A percentile compares a stretch with the other conserved stretches of the same genome.
Evolutionary conservation across 1,140 invertebrate species (phyloP).

Genomic region (Drosophila littoralis): DNA sequence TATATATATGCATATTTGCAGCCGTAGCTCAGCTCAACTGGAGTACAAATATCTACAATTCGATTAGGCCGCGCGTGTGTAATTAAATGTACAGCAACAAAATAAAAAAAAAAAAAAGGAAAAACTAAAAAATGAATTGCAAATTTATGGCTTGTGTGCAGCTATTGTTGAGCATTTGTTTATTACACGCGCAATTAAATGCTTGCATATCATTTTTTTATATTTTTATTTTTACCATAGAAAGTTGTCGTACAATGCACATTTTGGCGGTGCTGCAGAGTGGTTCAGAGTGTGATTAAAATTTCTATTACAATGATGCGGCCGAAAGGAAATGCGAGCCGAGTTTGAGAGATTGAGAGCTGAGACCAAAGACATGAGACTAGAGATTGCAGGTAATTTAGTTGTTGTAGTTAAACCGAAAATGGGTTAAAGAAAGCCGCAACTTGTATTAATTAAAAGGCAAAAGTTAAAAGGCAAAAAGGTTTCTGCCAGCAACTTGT

Average conservation of each 20-base stretch:
- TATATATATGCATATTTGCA: not conserved
- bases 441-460: constrained; percentile 76
- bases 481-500: constrained; percentile 17
- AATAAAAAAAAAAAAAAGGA: not conserved
- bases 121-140: constrained; percentile 34
- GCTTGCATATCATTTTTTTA: constrained; percentile 48
- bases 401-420: constrained; percentile 34
- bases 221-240: constrained; percentile 27
- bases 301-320: constrained; percentile 48
- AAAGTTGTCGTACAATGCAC: constrained; percentile 57
- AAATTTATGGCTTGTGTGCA: constrained; percentile 57
- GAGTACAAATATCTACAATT: constrained; percentile 11
- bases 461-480: constrained; percentile 48
- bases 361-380: constrained; percentile 14
- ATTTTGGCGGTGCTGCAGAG: constrained; percentile 36
- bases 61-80: constrained; percentile 5
- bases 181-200: constrained; percentile 72
- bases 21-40: not conserved
- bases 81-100: constrained; percentile 31
- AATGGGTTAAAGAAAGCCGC: constrained; percentile 77
- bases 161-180: constrained; percentile 47
- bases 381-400: constrained; percentile 45
- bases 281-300: constrained; percentile 32
- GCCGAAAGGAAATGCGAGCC: constrained; percentile 33
- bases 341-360: constrained; percentile 5